Conservation (phyloP, 1,140 invertebrate genomes). For the Pseudomyrmex flavicornis region DNA sequence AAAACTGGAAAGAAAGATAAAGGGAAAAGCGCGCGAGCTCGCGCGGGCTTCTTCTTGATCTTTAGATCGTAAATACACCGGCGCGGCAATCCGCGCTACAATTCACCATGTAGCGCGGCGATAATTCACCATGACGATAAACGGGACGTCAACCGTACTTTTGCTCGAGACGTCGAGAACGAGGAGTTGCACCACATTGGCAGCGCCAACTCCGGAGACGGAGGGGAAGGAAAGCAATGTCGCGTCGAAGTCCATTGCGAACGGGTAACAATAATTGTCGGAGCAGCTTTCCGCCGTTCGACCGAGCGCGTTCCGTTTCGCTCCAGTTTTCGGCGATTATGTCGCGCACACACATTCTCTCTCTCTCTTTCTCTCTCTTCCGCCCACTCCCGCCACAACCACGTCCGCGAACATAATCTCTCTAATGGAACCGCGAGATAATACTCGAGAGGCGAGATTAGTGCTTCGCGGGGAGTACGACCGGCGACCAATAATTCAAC, state of each 20-base stretch:
- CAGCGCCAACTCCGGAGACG: background rate
- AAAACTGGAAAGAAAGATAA: background rate
- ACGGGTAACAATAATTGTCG: constrained; percentile 21
- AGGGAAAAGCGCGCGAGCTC: background rate
- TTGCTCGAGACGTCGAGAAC: background rate
- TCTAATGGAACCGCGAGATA: constrained; percentile 63
- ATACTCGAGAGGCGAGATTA: background rate
- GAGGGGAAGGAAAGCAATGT: background rate
- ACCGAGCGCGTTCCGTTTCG: background rate
- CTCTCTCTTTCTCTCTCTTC: background rate
- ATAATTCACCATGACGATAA: constrained; percentile 46
- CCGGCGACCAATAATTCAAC: constrained; percentile 5
- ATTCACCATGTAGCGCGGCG: background rate
- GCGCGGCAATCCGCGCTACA: background rate
- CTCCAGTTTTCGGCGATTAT: constrained; percentile 52
- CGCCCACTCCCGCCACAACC: background rate
- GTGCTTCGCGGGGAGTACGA: background rate
- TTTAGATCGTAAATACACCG: background rate
- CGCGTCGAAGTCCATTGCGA: constrained; percentile 7
- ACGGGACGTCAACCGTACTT: constrained; percentile 22
- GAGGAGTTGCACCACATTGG: background rate
- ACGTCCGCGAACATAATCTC: constrained; percentile 59
- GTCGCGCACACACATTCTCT: too few relatives aligned
- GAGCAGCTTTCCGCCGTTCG: constrained; percentile 16
- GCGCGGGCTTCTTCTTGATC: background rate